A percentile compares a stretch with the other conserved stretches of the same genome.
These are phyloP conservation scores for Elachura formosa DNA, from an alignment of 2,113 vertebrate species.

Conservation along the genomic window DNA sequence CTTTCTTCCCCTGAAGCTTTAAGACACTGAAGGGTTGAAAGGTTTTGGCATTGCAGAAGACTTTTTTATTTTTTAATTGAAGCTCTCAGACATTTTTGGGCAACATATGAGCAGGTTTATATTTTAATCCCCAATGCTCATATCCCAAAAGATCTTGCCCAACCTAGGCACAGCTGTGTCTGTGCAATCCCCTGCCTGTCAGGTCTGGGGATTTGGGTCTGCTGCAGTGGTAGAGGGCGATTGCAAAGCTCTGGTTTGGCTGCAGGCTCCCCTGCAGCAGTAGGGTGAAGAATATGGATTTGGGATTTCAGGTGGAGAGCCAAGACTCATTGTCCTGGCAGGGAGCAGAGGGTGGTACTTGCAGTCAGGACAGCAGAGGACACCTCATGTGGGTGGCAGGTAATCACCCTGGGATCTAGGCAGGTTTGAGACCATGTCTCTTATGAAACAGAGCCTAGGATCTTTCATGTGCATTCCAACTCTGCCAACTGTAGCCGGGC, in stretches of 20 bases:
- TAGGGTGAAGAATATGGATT: accelerated
- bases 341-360: background rate
- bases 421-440: background rate
- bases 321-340: background rate
- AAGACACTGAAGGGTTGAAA: background rate
- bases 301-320: background rate
- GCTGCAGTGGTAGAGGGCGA: background rate
- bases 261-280: background rate
- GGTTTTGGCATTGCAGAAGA: background rate
- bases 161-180: background rate
- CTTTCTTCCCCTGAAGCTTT: background rate
- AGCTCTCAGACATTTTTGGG: background rate
- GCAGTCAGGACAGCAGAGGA: background rate
- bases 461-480: accelerated
- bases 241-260: background rate
- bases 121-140: background rate
- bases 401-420: background rate
- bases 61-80: background rate
- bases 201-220: background rate
- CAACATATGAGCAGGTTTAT: background rate
- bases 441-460: background rate
- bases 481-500: accelerated
- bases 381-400: background rate
- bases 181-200: background rate
- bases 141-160: background rate